A percentile compares a stretch with the other conserved stretches of the same genome.
These are phyloP conservation scores for Scrobipalpa costella DNA, from an alignment of 2,888 invertebrate genomes.

Conservation along the genomic window DNA sequence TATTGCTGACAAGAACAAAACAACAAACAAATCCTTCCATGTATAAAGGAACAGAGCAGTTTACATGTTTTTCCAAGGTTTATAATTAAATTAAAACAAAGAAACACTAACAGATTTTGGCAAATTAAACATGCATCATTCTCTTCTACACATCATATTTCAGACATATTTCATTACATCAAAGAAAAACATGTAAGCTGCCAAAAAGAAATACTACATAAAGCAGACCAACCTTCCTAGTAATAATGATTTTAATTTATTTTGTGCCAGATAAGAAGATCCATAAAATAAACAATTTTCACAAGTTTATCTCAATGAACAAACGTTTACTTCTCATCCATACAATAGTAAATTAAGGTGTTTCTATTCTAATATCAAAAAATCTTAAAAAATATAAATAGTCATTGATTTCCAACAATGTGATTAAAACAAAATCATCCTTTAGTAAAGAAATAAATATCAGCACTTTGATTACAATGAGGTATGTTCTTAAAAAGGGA, in stretches of 20 bases:
- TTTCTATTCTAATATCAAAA: slow-evolving; percentile 45
- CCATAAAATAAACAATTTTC: slow-evolving; percentile 31
- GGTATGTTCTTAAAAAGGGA: slow-evolving; percentile 57
- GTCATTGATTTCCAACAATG: slow-evolving; percentile 57
- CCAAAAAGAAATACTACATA: slow-evolving; percentile 37
- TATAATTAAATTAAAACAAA: slow-evolving; percentile 31
- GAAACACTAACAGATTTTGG: slow-evolving; percentile 34
- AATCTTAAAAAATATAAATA: slow-evolving; percentile 59
- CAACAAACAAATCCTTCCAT: slow-evolving; percentile 37
- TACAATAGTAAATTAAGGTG: slow-evolving; percentile 46
- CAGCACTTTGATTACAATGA: slow-evolving; percentile 57
- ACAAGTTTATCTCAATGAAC: slow-evolving; percentile 44
- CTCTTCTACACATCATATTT: slow-evolving; percentile 17
- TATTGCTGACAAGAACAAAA: slow-evolving; percentile 35
- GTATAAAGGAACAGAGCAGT: slow-evolving; percentile 25
- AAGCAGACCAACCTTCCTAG: slow-evolving; percentile 32
- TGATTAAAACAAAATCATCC: slow-evolving; percentile 64
- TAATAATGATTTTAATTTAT: slow-evolving; percentile 27
- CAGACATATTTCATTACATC: slow-evolving; percentile 11
- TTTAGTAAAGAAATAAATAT: slow-evolving; percentile 62
- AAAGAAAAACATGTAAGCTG: slow-evolving; percentile 43
- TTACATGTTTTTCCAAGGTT: slow-evolving; percentile 37
- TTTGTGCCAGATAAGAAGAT: slow-evolving; percentile 30
- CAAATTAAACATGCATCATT: slow-evolving; percentile 35
- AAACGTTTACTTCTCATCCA: slow-evolving; percentile 50